Conservation (phyloP, 1,140 invertebrate genomes). For the Magallana angulata region DNA sequence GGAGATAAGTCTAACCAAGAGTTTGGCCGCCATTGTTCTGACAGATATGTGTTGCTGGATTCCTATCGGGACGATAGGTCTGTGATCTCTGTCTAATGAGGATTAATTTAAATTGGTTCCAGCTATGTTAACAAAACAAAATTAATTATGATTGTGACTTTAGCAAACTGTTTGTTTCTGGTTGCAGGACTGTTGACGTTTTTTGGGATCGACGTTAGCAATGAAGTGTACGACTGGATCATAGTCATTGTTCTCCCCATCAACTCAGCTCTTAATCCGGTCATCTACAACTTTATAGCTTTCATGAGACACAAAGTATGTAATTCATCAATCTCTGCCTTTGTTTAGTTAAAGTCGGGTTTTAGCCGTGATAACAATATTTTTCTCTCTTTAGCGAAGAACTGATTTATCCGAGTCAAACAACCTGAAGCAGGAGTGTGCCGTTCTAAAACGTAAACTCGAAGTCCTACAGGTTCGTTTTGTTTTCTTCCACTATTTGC, state of each 20-base stretch:
- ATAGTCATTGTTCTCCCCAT: conserved; percentile 55
- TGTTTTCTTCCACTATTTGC: background rate
- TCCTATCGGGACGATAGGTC: conserved; percentile 16
- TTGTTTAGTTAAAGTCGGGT: background rate
- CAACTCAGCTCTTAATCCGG: conserved; percentile 60
- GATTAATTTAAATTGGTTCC: no score
- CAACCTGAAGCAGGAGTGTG: background rate
- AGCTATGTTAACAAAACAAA: no score
- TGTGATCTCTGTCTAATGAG: background rate
- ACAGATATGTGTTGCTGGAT: conserved; percentile 3
- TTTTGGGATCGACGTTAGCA: conserved; percentile 1
- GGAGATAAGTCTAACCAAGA: background rate
- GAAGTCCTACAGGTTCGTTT: background rate
- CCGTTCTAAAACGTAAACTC: background rate
- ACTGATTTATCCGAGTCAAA: background rate
- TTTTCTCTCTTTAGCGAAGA: background rate
- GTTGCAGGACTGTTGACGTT: conserved; percentile 25
- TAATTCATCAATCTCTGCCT: background rate
- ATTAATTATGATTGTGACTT: background rate
- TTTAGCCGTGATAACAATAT: background rate
- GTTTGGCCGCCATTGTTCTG: background rate
- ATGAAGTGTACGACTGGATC: conserved; percentile 80
- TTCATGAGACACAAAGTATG: conserved; percentile 26
- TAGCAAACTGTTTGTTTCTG: background rate
- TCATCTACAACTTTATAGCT: conserved; percentile 52